Conservation (phyloP, 92 coral and sea anemone genomes). For the Metridium senile region DNA sequence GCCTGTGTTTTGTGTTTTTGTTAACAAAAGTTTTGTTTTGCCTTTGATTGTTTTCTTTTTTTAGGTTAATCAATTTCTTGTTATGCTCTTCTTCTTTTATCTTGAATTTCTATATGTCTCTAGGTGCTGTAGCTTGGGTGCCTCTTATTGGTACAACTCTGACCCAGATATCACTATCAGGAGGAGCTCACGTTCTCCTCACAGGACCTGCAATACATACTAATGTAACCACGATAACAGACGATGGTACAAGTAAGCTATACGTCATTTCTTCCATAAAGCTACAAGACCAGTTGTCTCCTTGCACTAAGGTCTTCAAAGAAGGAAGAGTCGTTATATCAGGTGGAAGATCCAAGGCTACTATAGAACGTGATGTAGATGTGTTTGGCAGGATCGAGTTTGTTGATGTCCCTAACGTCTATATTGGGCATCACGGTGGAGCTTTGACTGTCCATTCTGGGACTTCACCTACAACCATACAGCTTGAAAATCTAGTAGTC, state of each 20-base stretch:
- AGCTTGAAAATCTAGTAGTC: conserved; percentile 25
- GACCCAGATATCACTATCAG: conserved; percentile 42
- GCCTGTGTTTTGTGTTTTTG: too few relatives aligned
- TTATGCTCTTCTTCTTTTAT: too few relatives aligned
- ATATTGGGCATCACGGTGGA: conserved; percentile 54
- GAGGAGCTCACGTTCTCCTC: conserved; percentile 60
- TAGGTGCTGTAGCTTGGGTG: conserved; percentile 72
- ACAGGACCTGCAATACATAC: conserved; percentile 29
- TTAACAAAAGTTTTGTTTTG: too few relatives aligned
- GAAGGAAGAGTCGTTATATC: conserved; percentile 28
- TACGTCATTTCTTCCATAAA: conserved; percentile 53
- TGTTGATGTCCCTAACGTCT: conserved; percentile 42
- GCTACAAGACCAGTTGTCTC: conserved; percentile 34
- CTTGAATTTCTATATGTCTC: neutral
- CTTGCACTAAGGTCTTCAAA: conserved; percentile 63
- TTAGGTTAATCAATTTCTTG: too few relatives aligned
- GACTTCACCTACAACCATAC: conserved; percentile 33
- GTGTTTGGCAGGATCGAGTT: conserved; percentile 55
- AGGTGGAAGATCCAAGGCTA: conserved; percentile 21
- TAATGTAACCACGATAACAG: conserved; percentile 40
- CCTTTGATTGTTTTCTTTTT: too few relatives aligned
- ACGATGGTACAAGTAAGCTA: conserved; percentile 57
- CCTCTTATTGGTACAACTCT: conserved; percentile 25
- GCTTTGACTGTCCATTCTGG: conserved; percentile 54
- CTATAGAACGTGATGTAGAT: conserved; percentile 42